These are phyloP conservation scores for Bombylius major DNA, from an alignment of 2,888 invertebrate genomes.

Conservation along the genomic window DNA sequence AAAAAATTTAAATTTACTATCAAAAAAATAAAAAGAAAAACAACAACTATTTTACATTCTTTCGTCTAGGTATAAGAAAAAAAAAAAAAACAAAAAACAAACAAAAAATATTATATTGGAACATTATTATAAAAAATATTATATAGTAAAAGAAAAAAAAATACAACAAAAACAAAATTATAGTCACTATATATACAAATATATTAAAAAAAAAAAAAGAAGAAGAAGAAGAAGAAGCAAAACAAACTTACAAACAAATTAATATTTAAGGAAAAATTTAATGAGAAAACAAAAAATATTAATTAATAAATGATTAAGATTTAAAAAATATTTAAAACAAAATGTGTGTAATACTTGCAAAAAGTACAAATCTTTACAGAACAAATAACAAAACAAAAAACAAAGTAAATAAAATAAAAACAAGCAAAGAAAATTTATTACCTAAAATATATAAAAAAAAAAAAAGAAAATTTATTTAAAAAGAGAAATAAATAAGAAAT, in stretches of 20 bases:
- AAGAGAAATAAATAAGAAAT: neutral
- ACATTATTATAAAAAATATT: too few species aligned
- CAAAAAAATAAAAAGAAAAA: too few species aligned
- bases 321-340: constrained; percentile 5
- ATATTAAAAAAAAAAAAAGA: neutral
- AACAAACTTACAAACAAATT: constrained; percentile 5
- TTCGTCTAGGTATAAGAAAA: too few species aligned
- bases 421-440: neutral
- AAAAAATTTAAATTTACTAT: too few species aligned
- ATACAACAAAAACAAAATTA: too few species aligned
- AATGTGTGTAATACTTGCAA: constrained; percentile 23
- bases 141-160: too few species aligned
- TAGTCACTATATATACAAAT: too few species aligned
- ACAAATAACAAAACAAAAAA: constrained; percentile 11
- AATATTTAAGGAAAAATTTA: constrained; percentile 5
- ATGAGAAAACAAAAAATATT: neutral
- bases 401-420: neutral
- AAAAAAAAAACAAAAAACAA: too few species aligned
- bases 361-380: constrained; percentile 30
- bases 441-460: neutral
- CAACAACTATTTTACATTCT: too few species aligned
- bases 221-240: constrained; percentile 4
- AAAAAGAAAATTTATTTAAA: neutral
- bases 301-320: constrained; percentile 7
- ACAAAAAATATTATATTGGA: too few species aligned